phyloP scores from a whole-genome alignment of 2,797 vertebrate species.

The Melopsittacus undulatus region DNA sequence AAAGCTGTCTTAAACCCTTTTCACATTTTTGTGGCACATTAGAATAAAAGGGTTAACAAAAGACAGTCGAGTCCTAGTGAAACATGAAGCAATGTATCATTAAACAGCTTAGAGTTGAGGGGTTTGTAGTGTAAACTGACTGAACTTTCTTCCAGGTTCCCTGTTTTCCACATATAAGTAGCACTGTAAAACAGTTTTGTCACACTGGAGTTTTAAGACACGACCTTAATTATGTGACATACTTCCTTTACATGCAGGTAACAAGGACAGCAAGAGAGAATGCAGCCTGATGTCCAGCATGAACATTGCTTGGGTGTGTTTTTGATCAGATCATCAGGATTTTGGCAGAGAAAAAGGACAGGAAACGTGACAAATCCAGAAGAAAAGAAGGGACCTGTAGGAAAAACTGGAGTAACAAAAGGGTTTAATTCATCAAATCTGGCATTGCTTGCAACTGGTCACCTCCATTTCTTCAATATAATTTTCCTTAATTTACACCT shows the following conservation, averaged over 20 bases:
- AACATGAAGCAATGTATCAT: background rate
- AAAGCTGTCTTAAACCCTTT: background rate
- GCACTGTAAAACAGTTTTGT: background rate
- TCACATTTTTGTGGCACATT: background rate
- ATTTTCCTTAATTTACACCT: background rate
- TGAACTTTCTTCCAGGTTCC: background rate
- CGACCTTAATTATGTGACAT: background rate
- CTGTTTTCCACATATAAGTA: background rate
- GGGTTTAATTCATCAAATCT: background rate
- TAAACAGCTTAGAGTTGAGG: background rate
- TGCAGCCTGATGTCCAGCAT: fast-evolving
- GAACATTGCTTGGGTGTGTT: background rate
- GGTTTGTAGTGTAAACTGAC: background rate
- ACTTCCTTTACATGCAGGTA: background rate
- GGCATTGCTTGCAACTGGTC: background rate
- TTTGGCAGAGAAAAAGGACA: background rate
- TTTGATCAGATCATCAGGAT: background rate
- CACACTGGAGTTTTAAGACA: background rate
- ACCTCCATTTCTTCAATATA: background rate
- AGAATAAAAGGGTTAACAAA: background rate
- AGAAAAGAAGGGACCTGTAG: background rate
- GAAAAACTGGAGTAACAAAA: background rate
- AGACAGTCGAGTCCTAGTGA: background rate
- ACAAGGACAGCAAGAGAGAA: background rate
- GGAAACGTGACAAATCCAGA: background rate